Evolutionary conservation across 2,797 vertebrate species (phyloP).

Genomic region (Aphelocoma californica): DNA sequence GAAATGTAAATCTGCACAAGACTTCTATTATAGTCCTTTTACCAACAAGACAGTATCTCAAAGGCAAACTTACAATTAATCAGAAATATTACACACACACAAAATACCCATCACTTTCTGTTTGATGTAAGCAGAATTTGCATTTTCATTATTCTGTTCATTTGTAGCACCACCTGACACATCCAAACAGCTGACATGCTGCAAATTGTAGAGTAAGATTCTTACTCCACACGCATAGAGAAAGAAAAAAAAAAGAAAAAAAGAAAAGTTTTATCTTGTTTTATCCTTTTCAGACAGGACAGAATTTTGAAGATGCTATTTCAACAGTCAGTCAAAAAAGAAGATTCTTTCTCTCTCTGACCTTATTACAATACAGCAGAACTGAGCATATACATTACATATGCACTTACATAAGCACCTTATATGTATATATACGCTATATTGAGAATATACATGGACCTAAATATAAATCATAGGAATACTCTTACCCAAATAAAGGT

Average conservation of each 20-base stretch:
- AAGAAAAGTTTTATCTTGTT: background rate
- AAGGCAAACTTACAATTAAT: background rate
- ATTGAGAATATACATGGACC: background rate
- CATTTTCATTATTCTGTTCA: background rate
- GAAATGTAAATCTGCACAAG: background rate
- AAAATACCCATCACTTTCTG: background rate
- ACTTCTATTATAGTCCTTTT: background rate
- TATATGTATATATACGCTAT: background rate
- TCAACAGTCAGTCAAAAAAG: background rate
- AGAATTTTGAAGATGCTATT: background rate
- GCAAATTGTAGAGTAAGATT: background rate
- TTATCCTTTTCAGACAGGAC: background rate
- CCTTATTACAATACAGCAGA: background rate
- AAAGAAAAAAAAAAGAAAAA: background rate
- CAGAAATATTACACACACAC: background rate
- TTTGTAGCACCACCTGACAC: background rate
- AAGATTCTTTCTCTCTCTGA: background rate
- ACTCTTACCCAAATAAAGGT: background rate
- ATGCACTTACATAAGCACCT: background rate
- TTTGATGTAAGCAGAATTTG: background rate
- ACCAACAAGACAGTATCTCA: background rate
- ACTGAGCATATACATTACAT: background rate
- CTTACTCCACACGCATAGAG: background rate
- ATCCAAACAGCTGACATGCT: background rate
- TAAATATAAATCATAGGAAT: background rate